Percentiles rank a stretch among this genome's conserved stretches.
phyloP scores from a whole-genome alignment of 2,888 invertebrate species.

The Standfussiana lucernea region DNA sequence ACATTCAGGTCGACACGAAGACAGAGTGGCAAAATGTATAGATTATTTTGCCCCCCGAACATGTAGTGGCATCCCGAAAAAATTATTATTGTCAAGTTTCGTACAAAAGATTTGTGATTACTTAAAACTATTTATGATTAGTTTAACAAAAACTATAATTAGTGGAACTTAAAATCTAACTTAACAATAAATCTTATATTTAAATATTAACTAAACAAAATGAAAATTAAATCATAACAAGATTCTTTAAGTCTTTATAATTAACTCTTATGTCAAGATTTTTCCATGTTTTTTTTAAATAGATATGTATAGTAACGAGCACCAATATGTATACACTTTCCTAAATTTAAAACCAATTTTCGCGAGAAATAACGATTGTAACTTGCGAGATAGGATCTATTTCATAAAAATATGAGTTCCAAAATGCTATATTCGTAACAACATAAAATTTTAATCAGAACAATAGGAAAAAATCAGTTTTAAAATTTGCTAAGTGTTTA shows the following conservation, averaged over 20 bases:
- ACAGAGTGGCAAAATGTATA: background rate
- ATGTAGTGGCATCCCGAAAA: background rate
- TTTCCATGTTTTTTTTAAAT: background rate
- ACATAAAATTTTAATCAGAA: no score
- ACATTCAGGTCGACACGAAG: background rate
- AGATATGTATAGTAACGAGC: background rate
- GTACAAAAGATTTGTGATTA: background rate
- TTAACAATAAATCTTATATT: conserved; percentile 4
- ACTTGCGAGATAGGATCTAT: no score
- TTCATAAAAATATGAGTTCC: no score
- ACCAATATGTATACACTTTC: no score
- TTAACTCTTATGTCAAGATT: background rate
- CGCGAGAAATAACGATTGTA: no score
- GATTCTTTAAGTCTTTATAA: background rate
- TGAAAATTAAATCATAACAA: background rate
- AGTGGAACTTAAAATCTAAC: conserved; percentile 4
- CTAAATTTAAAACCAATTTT: no score
- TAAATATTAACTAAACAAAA: background rate
- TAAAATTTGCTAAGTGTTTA: no score
- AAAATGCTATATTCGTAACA: no score
- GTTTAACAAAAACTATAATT: background rate
- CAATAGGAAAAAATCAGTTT: no score
- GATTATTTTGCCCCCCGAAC: background rate
- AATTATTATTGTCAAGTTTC: background rate
- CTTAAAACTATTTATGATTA: conserved; percentile 12